Base-by-base conservation (phyloP, 2,113 vertebrate genomes). In the Phalacrocorax brasilianus region DNA sequence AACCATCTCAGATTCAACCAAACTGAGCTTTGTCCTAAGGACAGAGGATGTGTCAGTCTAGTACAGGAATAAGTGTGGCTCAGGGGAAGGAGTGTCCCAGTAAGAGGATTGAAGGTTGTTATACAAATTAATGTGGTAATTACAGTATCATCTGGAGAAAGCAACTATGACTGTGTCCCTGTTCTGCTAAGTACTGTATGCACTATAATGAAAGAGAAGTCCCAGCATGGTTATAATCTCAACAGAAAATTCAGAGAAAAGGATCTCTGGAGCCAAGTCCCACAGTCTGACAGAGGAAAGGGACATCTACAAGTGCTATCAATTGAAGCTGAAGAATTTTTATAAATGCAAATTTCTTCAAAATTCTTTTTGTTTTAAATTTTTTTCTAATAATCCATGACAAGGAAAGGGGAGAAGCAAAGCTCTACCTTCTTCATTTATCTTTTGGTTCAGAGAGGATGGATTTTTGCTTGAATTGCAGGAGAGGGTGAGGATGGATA, bases 61-160 rank as follows among this genome's bases (percentile, higher is more conserved):
- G 58, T 58, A 59, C 42, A 93, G 85, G 81, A 94, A 30, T 91
- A 94, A 93, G 81, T 77, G 78, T 91, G 81, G 67, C 95, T 94
- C 82, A 93, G 66, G 85, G 93, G 92, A 94, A 95, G 59, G 20
- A 93, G 47, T 73, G 78, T 88, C 90, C 88, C 95, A 89, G 94
- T 20, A 77, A 88, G 93, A 96, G 87, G 89, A 95, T n/a, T 93
- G 95, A 95, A 96, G 81, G 93, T 94, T 96, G 94, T 95, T 96
- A 88, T 93, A 94, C 94, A 97, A 96, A 97, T 97, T 96, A 96
- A 95, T 96, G 87, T 93, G 87, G 89, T 97, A 96, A 96, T 96
- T 96, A 96, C 91, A 94, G 81, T 93, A 97, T 96, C 89, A 93
- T 96, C 91, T 95, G 87, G 93, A 97, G 95, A 97, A 97, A 95